Evolutionary conservation across 2,113 vertebrate species (phyloP).

Genomic region (Phyllopteryx taeniolatus): DNA sequence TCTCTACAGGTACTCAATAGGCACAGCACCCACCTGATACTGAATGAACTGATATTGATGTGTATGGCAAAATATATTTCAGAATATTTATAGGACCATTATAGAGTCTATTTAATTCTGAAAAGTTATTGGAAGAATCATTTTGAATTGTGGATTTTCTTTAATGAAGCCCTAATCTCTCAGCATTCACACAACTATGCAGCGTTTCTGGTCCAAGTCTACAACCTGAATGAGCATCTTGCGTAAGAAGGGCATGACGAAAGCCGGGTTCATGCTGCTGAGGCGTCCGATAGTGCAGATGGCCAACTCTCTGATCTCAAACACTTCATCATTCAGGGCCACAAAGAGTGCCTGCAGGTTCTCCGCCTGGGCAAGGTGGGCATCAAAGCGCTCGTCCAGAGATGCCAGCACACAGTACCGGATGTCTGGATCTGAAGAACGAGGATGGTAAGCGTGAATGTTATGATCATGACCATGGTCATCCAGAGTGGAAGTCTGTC

Average conservation of each 20-base stretch:
- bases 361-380: slow-evolving; percentile 95
- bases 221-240: slow-evolving; percentile 99
- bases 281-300: slow-evolving; percentile 97
- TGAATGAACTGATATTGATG: not conserved
- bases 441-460: not conserved
- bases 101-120: not conserved
- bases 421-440: slow-evolving; percentile 89
- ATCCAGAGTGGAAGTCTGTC: not conserved
- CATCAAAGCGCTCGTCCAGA: slow-evolving; percentile 95
- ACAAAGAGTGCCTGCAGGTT: slow-evolving; percentile 96
- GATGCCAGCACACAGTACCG: slow-evolving; percentile 96
- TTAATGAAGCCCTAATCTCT: not conserved
- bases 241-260: slow-evolving; percentile 98
- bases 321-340: slow-evolving; percentile 95
- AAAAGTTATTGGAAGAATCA: not conserved
- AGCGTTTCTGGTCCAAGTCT: not conserved
- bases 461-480: not conserved
- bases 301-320: slow-evolving; percentile 95
- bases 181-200: not conserved
- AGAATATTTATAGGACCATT: not conserved
- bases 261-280: slow-evolving; percentile 98
- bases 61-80: not conserved
- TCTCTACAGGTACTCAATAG: slow-evolving; percentile 28
- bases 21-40: slow-evolving; percentile 17
- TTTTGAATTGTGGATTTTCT: not conserved